phyloP scores from a whole-genome alignment of 2,113 vertebrate species.

The Percopsis transmontana region DNA sequence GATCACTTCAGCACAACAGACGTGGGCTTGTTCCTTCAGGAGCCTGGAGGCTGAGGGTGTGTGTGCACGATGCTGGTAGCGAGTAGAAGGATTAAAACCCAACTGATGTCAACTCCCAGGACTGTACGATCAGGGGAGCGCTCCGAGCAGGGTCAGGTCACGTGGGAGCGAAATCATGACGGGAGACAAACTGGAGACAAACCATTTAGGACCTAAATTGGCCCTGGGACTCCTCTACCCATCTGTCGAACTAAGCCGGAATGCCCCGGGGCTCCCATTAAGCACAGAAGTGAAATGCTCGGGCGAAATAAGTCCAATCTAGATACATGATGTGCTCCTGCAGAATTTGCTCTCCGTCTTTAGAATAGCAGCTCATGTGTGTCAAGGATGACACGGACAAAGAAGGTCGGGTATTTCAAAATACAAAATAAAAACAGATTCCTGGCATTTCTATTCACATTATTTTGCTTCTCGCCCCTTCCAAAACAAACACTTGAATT shows the following conservation, averaged over 20 bases:
- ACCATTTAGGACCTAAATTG: conserved; percentile 83
- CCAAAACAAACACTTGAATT: conserved; percentile 33
- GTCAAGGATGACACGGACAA: conserved; percentile 63
- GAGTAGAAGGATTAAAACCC: conserved; percentile 56
- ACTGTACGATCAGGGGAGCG: conserved; percentile 56
- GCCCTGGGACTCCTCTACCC: conserved; percentile 76
- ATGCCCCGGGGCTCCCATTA: conserved; percentile 78
- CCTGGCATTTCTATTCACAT: conserved; percentile 29
- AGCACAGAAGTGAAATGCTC: conserved; percentile 70
- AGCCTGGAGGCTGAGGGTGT: conserved; percentile 6
- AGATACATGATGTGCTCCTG: conserved; percentile 73
- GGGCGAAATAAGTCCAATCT: conserved; percentile 68
- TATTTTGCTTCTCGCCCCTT: conserved; percentile 18
- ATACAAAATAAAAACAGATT: not conserved
- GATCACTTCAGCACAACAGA: conserved; percentile 18
- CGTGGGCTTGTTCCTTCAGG: conserved; percentile 25
- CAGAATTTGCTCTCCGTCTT: conserved; percentile 70
- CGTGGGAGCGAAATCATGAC: conserved; percentile 67
- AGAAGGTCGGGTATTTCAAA: conserved; percentile 14
- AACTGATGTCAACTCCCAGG: conserved; percentile 73
- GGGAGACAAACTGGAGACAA: conserved; percentile 79
- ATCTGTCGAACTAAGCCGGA: conserved; percentile 72
- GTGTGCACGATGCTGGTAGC: conserved; percentile 28
- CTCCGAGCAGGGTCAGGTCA: conserved; percentile 63
- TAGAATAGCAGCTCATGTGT: conserved; percentile 65